Evolutionary conservation across 2,797 vertebrate species (phyloP), one percentile per base, ranked within the genome.

Genomic region (Eospalax fontanierii): DNA sequence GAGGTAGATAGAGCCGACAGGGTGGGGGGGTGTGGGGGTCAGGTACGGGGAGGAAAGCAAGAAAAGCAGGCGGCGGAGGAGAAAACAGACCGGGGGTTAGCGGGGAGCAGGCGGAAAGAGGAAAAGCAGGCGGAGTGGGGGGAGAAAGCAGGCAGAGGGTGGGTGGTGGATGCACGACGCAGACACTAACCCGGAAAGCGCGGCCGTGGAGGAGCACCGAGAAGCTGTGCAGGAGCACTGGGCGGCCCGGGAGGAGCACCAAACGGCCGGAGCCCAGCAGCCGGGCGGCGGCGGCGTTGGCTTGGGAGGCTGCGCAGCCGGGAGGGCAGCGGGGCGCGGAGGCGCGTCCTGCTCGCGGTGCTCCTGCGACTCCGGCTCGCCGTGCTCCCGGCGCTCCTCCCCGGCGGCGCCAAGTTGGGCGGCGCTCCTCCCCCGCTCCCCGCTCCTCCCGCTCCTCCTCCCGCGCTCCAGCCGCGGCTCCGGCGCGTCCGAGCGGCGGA

Each of bases 401-500:
- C 57, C 1, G 91, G 82, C 84, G 90, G 95, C 68, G 89, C 89
- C 97, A 98, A 98, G 97, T 98, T 98, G 97, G 88, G 96, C 90
- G 96, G 96, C 93, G 94, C 95, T 75, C 84, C 95, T 54, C 50
- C 50, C 93, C 83, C 10, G 94, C 63, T 59, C 61, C 22, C 94
- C 71, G 21, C 66, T 22, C 96, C 95, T 94, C 89, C 73, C 14
- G 59, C 68, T 84, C 82, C 57, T 76, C 80, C 74, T 82, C 75
- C 35, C 82, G 46, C 63, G 71, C 38, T 85, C 94, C 76, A 96
- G 87, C 96, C 89, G 89, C 92, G 92, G 94, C 97, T 98, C 98
- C 97, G 97, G 97, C 98, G 98, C 98, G 98, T 98, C 98, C 97
- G 98, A 97, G 97, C 98, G 98, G 98, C 98, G 98, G 98, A 99